Percentiles rank a stretch among this genome's conserved stretches.
These are phyloP conservation scores for Engystomops pustulosus DNA, from an alignment of 2,113 vertebrate species.

Conservation along the genomic window DNA sequence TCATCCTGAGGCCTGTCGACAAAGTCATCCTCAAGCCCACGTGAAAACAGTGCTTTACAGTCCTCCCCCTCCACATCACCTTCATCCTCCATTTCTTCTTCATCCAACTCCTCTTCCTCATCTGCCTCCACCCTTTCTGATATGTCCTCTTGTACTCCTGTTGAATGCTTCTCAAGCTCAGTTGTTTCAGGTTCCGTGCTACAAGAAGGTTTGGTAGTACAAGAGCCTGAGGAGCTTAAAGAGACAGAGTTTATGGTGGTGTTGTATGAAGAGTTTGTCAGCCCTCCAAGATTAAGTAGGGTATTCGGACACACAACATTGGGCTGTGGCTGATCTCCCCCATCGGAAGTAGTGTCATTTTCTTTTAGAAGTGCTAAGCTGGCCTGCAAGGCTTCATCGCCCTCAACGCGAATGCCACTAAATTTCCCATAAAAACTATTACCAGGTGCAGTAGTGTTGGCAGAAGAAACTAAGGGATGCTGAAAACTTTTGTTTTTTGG, in stretches of 20 bases:
- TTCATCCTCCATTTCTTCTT: slow-evolving; percentile 76
- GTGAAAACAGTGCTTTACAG: slow-evolving; percentile 82
- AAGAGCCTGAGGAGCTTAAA: slow-evolving; percentile 79
- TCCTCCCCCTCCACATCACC: slow-evolving; percentile 83
- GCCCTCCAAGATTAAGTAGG: slow-evolving; percentile 88
- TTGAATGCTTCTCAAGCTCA: slow-evolving; percentile 74
- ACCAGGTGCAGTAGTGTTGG: slow-evolving; percentile 91
- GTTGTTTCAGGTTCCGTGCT: slow-evolving; percentile 75
- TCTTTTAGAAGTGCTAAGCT: slow-evolving; percentile 71
- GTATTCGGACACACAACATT: slow-evolving; percentile 75
- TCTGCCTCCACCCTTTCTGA: slow-evolving; percentile 71
- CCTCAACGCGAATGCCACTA: slow-evolving; percentile 95
- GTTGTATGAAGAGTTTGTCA: slow-evolving; percentile 83
- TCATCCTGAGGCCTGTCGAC: slow-evolving; percentile 86
- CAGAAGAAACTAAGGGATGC: slow-evolving; percentile 86
- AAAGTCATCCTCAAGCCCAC: slow-evolving; percentile 84
- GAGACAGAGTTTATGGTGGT: slow-evolving; percentile 94
- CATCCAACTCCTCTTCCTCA: slow-evolving; percentile 76
- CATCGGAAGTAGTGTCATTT: slow-evolving; percentile 66
- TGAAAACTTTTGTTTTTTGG: slow-evolving; percentile 97
- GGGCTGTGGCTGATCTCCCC: slow-evolving; percentile 69
- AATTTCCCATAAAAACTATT: slow-evolving; percentile 99
- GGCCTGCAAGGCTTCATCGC: slow-evolving; percentile 77
- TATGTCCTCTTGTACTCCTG: slow-evolving; percentile 70
- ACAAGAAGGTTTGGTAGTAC: slow-evolving; percentile 91